Conservation (phyloP, 2,888 invertebrate genomes). For the Lasioglossum morio region DNA sequence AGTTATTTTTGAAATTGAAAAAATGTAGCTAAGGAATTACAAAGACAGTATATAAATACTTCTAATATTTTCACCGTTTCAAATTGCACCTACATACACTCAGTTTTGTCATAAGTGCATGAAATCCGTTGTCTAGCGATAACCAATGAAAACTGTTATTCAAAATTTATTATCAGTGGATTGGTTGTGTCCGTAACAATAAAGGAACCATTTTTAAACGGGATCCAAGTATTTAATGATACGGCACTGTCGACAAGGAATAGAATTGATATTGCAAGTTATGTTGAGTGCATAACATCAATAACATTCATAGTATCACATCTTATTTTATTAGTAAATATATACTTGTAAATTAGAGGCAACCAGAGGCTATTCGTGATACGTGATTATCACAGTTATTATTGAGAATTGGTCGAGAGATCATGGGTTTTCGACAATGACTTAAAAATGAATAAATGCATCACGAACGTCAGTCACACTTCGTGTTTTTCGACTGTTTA, state of each 20-base stretch:
- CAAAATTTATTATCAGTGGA: conserved; percentile 6
- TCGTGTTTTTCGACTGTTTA: neutral
- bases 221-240: neutral
- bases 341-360: conserved; percentile 10
- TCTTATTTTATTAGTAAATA: conserved; percentile 13
- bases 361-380: neutral
- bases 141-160: conserved; percentile 16
- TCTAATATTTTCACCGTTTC: too few species aligned
- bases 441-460: conserved; percentile 49
- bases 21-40: neutral
- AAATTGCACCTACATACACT: too few species aligned
- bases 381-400: neutral
- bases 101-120: too few species aligned
- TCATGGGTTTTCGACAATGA: conserved; percentile 31
- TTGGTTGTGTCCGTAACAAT: conserved; percentile 10
- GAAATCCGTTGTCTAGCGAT: neutral
- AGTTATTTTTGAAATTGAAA: neutral
- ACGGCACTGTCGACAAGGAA: neutral
- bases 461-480: conserved; percentile 19
- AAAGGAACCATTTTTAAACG: conserved; percentile 2
- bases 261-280: neutral
- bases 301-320: neutral
- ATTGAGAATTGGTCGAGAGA: neutral
- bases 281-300: neutral
- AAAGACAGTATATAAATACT: neutral